These are phyloP conservation scores for Stichopus chloronotus DNA, from an alignment of 35 echinoderm and acorn worm genomes.

Conservation along the genomic window DNA sequence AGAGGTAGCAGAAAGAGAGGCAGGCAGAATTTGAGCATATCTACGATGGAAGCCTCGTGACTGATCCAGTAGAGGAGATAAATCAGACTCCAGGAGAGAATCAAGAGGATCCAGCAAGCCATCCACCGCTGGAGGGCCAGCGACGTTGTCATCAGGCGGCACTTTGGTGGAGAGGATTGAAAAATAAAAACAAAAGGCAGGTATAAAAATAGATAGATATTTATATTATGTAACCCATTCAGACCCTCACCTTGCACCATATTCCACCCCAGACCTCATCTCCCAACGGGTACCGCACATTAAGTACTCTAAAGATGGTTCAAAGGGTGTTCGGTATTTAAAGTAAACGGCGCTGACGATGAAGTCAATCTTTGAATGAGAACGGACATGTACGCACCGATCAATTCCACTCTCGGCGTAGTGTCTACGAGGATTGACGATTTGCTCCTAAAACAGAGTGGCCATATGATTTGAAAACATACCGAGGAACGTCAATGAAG, in stretches of 20 bases:
- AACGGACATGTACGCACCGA: too few relatives aligned
- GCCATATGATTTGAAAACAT: neutral
- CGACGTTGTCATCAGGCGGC: constrained; percentile 83
- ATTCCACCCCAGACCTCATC: neutral
- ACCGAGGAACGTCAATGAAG: neutral
- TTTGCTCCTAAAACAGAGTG: neutral
- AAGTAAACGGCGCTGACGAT: too few relatives aligned
- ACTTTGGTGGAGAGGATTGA: constrained; percentile 47
- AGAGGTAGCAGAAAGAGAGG: constrained; percentile 77
- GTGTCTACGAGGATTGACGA: too few relatives aligned
- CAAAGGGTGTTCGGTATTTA: too few relatives aligned
- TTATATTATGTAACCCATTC: neutral
- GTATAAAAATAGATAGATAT: neutral
- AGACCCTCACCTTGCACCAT: neutral
- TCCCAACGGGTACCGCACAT: neutral
- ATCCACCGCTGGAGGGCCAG: constrained; percentile 83
- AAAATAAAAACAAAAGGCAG: neutral
- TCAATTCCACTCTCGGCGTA: too few relatives aligned
- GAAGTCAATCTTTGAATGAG: too few relatives aligned
- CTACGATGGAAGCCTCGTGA: constrained; percentile 82
- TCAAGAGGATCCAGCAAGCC: constrained; percentile 69
- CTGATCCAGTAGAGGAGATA: constrained; percentile 94
- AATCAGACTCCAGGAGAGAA: constrained; percentile 83
- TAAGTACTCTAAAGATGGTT: neutral
- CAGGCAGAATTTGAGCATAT: constrained; percentile 92